Evolutionary conservation across 2,797 vertebrate genomes (phyloP), one percentile per base, ranked within the genome.

Genomic region (Ptychobarbus kaznakovi): DNA sequence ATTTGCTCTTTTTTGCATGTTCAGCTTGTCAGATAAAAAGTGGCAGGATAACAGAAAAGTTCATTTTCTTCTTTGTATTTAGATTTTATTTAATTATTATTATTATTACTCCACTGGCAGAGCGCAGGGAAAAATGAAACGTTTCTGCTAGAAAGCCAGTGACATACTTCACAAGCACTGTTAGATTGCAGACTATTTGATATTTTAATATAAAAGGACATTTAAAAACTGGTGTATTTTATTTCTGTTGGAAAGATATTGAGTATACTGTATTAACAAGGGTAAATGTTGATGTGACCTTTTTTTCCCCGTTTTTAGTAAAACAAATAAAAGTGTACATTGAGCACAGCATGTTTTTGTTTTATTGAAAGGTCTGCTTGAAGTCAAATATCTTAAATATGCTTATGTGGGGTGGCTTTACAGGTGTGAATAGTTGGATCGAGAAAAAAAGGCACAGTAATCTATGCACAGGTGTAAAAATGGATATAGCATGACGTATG

Each of bases 121-220:
- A 70, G 56, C 80, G 90, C 89, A 90, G 90, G 84, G 91, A 92
- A 44, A 22, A 68, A 9, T 13, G 1, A 92, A 90, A 93, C 89
- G 87, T 93, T 92, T 93, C 92, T 93, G 93, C 93, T 94, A 88
- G 93, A 89, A 89, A 93, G 92, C 92, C 94, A 92, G 93, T 89
- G 80, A 92, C 92, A 92, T 94, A 92, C 91, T 92, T 87, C 93
- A 91, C 91, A 94, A 94, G 92, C 94, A 95, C 94, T 94, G 94
- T 94, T 94, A 92, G 92, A 95, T 94, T 38, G 89, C 94, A 92
- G 93, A 93, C 91, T 92, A 93, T 94, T 95, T 95, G 93, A 94
- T 95, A 95, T 95, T 96, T 95, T 95, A 95, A 95, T 95, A 95
- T 94, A 95, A 93, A 94, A 94, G 89, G 69, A 91, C 87, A 93